Conservation (phyloP, 2,888 invertebrate genomes). For the Drosophila setosimentum region DNA sequence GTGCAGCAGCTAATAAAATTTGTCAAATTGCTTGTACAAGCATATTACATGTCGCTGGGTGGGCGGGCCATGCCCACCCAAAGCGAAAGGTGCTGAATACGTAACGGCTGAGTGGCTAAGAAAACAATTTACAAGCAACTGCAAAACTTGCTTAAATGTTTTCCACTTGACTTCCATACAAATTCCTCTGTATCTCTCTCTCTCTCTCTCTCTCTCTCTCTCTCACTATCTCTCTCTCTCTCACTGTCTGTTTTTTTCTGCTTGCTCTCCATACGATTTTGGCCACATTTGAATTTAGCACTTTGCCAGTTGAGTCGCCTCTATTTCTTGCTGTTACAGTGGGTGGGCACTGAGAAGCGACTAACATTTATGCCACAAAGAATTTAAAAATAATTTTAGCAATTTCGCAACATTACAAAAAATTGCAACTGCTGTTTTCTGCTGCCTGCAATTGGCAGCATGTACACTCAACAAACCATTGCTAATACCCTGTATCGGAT, state of each 20-base stretch:
- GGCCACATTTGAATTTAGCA: conserved; percentile 25
- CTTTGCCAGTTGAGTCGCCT: conserved; percentile 18
- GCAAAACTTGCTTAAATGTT: conserved; percentile 24
- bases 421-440: conserved; percentile 27
- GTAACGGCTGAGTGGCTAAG: conserved; percentile 68
- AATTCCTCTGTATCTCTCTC: conserved; percentile 42
- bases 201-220: not conserved
- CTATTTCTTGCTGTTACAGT: conserved; percentile 62
- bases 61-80: conserved; percentile 47
- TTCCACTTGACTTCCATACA: conserved; percentile 70
- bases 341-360: conserved; percentile 79
- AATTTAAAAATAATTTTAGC: conserved; percentile 81
- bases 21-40: conserved; percentile 68
- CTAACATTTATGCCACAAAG: conserved; percentile 78
- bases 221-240: not conserved
- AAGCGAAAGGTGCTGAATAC: conserved; percentile 71
- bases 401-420: conserved; percentile 63
- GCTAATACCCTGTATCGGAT: conserved; percentile 31
- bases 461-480: conserved; percentile 3
- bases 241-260: conserved; percentile 22
- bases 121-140: conserved; percentile 35
- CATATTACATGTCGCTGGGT: conserved; percentile 33
- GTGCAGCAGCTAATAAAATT: conserved; percentile 77
- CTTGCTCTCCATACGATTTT: conserved; percentile 42
- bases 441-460: conserved; percentile 54